phyloP scores from a whole-genome alignment of 2,888 invertebrate species.

The Orthosia cruda region DNA sequence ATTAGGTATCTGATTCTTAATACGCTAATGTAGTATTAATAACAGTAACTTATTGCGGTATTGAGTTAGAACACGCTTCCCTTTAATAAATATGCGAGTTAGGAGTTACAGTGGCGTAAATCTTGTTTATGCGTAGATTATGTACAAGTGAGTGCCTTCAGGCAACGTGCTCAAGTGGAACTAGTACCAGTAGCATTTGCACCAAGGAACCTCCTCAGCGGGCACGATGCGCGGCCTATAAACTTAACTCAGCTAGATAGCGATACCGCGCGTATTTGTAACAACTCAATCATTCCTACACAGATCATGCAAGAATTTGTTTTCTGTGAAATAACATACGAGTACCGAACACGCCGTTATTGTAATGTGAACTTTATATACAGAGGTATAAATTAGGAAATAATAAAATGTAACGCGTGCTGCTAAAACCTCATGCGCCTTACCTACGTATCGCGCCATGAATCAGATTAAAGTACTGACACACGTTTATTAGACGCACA shows the following conservation, averaged over 20 bases:
- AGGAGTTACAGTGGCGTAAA: slow-evolving; percentile 51
- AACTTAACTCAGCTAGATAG: slow-evolving; percentile 47
- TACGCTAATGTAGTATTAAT: slow-evolving; percentile 64
- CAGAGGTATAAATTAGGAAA: slow-evolving; percentile 49
- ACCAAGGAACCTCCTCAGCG: slow-evolving; percentile 7
- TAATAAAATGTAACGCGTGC: slow-evolving; percentile 57
- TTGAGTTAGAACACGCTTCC: slow-evolving; percentile 57
- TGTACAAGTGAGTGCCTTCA: slow-evolving; percentile 51
- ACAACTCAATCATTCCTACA: slow-evolving; percentile 64
- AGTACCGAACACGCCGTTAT: slow-evolving; percentile 7
- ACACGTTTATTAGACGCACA: slow-evolving; percentile 77
- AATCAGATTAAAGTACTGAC: slow-evolving; percentile 85
- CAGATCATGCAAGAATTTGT: slow-evolving; percentile 61
- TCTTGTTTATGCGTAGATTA: slow-evolving; percentile 56
- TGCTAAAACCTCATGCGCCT: slow-evolving; percentile 74
- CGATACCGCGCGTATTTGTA: slow-evolving; percentile 62
- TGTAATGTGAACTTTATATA: slow-evolving; percentile 56
- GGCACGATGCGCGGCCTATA: not conserved
- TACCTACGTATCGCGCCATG: slow-evolving; percentile 80
- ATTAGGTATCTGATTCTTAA: slow-evolving; percentile 60
- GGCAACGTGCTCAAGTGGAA: slow-evolving; percentile 28
- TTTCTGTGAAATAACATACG: slow-evolving; percentile 55
- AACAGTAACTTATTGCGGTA: slow-evolving; percentile 55
- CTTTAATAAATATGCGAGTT: slow-evolving; percentile 60
- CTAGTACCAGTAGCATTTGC: not conserved